phyloP scores from a whole-genome alignment of 2,797 vertebrate species.

The Pagetopsis macropterus region DNA sequence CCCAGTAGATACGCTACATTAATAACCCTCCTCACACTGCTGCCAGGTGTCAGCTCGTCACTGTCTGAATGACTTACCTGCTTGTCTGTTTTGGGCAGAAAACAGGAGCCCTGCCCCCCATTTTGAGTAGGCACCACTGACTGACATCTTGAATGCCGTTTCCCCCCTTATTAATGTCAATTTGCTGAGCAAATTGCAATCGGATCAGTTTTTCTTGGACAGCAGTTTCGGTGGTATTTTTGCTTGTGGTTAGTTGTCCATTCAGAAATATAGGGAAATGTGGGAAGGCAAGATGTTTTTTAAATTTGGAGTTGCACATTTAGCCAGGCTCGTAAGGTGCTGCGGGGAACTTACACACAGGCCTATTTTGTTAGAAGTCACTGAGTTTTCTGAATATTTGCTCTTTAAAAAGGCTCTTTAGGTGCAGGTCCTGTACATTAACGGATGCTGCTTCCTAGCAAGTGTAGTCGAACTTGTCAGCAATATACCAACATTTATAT shows the following conservation, averaged over 20 bases:
- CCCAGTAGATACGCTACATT: constrained; percentile 82
- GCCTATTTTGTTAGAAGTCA: constrained; percentile 63
- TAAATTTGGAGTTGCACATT: constrained; percentile 70
- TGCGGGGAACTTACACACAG: constrained; percentile 58
- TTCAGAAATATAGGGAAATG: constrained; percentile 76
- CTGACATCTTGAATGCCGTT: constrained; percentile 82
- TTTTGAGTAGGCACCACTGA: constrained; percentile 78
- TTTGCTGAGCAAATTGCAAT: constrained; percentile 85
- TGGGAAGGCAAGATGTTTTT: constrained; percentile 75
- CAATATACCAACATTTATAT: constrained; percentile 24
- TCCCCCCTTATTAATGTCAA: constrained; percentile 85
- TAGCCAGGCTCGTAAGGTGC: constrained; percentile 59
- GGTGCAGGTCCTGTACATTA: constrained; percentile 21
- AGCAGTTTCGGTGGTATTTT: constrained; percentile 74
- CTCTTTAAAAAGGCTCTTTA: constrained; percentile 45
- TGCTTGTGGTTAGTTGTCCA: constrained; percentile 78
- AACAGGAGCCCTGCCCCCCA: constrained; percentile 72
- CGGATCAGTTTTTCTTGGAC: constrained; percentile 86
- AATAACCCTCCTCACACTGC: constrained; percentile 74
- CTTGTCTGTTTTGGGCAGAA: constrained; percentile 80
- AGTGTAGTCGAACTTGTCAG: constrained; percentile 1
- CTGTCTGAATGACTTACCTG: constrained; percentile 85
- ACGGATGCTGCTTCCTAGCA: constrained; percentile 3
- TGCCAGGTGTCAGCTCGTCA: constrained; percentile 84
- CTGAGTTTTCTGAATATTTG: constrained; percentile 51